Base-by-base conservation (phyloP, 2,797 vertebrate species). In the Ctenosaura bakeri region DNA sequence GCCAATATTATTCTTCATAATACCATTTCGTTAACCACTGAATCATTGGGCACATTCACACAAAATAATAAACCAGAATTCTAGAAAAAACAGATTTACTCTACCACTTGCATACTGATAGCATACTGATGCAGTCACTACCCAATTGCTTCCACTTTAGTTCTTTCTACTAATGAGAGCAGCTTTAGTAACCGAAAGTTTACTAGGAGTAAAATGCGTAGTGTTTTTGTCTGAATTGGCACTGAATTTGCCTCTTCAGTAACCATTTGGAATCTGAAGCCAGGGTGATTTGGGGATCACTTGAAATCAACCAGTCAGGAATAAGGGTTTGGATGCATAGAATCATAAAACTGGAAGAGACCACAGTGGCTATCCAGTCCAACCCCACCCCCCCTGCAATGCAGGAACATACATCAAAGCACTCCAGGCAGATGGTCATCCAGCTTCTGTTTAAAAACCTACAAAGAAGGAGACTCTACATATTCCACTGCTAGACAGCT, bases 21-120 rank as follows among this genome's bases (percentile, higher is more conserved):
- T 71, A 77, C 8, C 78, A 29, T 71, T 87, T 66, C 92, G 80
- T 87, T 46, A 93, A 91, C 88, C 91, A 83, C 32, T 7, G 13
- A 69, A 32, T 50, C 24, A 74, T 6, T 81, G 50, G 14, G 10
- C 52, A 54, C 32, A 18, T 56, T 81, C 6, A n/a, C 52, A 81
- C 52, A 81, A 20, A 56, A 56, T 81, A 29, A n/a, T 32, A 78
- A 9, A 14, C 10, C 38, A 42, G 38, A 46, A 46, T 24, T 78
- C 42, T 26, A 50, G 24, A 46, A 10, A 78, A 78, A 50, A 6
- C 76, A 26, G 24, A 50, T 5, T 22, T 32, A 52, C 54, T 5
- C 5, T 32, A 52, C 54, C n/a, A 54, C 32, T 56, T 81, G 16
- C 42, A 46, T 46, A 1, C 7, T 18, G 52, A 42, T 77, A 77